Evolutionary conservation across 2,113 vertebrate species (phyloP), one percentile per base, ranked within the genome.

Genomic region (Paradisaea rubra): DNA sequence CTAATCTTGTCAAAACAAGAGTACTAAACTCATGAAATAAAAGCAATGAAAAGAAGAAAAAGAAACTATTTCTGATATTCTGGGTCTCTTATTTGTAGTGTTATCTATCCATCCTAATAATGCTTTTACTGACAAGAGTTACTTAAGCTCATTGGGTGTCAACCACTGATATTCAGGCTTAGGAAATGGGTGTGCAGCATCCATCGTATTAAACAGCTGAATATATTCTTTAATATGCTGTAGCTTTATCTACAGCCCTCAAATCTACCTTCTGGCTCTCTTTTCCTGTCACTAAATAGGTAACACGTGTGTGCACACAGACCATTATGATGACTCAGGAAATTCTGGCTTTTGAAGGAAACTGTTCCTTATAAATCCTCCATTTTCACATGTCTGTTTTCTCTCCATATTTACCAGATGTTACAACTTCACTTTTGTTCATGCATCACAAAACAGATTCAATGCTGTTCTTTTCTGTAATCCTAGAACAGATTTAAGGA

Each of bases 351-450:
- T 14, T 77, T 44, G 41, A 49, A 89, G 41, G 30, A 90, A n/a
- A 60, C 22, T 47, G 41, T 59, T 94, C 42, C 54, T 84, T 66
- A 61, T 28, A 79, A 86, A 92, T 60, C 50, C 56, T 91, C 20
- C 28, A 77, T 59, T 95, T 88, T 83, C 91, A 60, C 81, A 72
- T 69, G 31, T 70, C 84, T 86, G 45, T 74, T 96, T 94, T 91
- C 47, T 63, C 53, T 79, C 44, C 39, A 13, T 94, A 79, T 96
- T 95, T 93, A 93, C 68, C 86, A 83, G 68, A 81, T 93, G 80
- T 91, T 86, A 91, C 70, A 81, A 86, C 39, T 94, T 88, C 52
- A 85, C 80, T 96, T 93, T 82, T 56, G 70, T 76, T 93, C 68
- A 89, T 73, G 74, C 52, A 78, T 92, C 66, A 94, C 59, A 93